Percentiles rank a stretch among this genome's conserved stretches.
Evolutionary conservation across 2,113 vertebrate species (phyloP).

Genomic region (Procavia capensis): DNA sequence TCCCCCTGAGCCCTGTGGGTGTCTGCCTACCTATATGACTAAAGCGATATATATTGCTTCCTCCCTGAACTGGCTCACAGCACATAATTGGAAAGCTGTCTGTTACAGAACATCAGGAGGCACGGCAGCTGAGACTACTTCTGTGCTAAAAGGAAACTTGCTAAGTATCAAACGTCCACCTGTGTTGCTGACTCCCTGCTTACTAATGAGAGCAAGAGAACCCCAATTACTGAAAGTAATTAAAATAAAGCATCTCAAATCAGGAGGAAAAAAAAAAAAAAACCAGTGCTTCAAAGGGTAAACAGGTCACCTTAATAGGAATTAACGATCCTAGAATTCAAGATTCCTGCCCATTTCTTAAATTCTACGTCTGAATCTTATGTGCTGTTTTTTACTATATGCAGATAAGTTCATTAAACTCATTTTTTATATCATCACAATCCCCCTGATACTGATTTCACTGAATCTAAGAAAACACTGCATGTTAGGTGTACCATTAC

Average conservation of each 20-base stretch:
- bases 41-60: not conserved
- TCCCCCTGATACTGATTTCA: not conserved
- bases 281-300: not conserved
- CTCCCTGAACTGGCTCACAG: not conserved
- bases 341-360: not conserved
- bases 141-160: not conserved
- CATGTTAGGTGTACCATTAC: not conserved
- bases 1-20: not conserved
- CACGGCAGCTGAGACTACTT: not conserved
- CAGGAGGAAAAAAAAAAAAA: not conserved
- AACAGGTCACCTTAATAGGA: not conserved
- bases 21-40: not conserved
- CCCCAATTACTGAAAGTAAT: not conserved
- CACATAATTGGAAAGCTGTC: not conserved
- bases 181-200: not conserved
- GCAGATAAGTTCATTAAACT: conserved; percentile 42
- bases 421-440: conserved; percentile 31
- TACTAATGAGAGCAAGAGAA: not conserved
- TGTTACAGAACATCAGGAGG: not conserved
- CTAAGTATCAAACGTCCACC: not conserved
- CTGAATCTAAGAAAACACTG: conserved; percentile 12
- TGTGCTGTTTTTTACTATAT: not conserved
- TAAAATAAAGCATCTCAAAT: not conserved
- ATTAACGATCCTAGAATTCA: not conserved
- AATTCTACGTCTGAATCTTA: not conserved